These are phyloP conservation scores for Drosophila lini DNA, from an alignment of 1,140 invertebrate species.

Conservation along the genomic window DNA sequence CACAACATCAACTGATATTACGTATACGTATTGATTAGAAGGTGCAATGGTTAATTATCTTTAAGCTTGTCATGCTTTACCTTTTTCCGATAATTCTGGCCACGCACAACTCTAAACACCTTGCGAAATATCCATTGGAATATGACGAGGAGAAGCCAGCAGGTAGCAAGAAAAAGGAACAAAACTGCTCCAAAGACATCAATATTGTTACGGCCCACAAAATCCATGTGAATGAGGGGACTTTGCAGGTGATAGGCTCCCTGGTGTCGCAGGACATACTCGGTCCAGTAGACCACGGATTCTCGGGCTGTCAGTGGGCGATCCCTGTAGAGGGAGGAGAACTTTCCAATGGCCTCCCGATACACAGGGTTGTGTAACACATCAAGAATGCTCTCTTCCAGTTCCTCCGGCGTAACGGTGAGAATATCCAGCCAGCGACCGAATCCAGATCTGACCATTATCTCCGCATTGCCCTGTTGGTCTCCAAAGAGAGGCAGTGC, in stretches of 20 bases:
- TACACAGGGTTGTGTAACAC: constrained; percentile 63
- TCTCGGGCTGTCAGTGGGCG: constrained; percentile 65
- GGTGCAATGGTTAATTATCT: constrained; percentile 7
- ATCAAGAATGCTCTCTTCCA: constrained; percentile 54
- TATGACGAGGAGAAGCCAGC: not conserved
- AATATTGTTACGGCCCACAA: constrained; percentile 44
- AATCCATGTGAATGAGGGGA: constrained; percentile 68
- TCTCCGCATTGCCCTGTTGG: constrained; percentile 86
- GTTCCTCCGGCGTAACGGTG: constrained; percentile 78
- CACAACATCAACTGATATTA: constrained; percentile 9
- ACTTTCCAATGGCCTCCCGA: constrained; percentile 40
- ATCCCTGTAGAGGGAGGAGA: constrained; percentile 72
- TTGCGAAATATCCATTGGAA: constrained; percentile 25
- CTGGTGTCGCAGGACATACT: constrained; percentile 84
- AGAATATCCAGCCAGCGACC: constrained; percentile 82
- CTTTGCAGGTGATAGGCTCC: constrained; percentile 84
- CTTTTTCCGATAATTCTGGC: not conserved
- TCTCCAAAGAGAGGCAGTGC: constrained; percentile 89
- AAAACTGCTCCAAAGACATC: constrained; percentile 52
- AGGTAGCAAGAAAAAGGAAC: not conserved
- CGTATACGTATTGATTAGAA: constrained; percentile 7
- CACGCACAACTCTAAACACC: not conserved
- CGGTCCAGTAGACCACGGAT: constrained; percentile 71
- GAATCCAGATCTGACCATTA: constrained; percentile 84
- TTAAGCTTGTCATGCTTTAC: constrained; percentile 1